Evolutionary conservation across 2,888 invertebrate genomes (phyloP), one percentile per base, ranked within the genome.

Genomic region (Cosmopolites sordidus): DNA sequence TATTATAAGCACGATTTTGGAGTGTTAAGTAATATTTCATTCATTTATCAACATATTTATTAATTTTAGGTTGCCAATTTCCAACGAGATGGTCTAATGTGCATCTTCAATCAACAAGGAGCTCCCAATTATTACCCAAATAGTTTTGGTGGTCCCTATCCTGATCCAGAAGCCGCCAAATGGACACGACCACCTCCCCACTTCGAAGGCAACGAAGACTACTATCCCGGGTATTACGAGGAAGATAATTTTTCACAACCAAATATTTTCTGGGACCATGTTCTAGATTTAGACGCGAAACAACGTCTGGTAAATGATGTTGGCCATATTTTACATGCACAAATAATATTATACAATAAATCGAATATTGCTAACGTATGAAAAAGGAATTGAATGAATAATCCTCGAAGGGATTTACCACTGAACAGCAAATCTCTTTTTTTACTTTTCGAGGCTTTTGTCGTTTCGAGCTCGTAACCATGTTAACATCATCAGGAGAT

Each of bases 101-200:
- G 80, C 38, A 79, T 83, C 27, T 82, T 81, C 62, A 93, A 92
- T 72, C 92, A 92, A 74, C 84, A 82, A 5, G 89, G 87, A 16
- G 86, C 88, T 1, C 95, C 96, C 2, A 96, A 95, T 74, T 97
- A 96, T 72, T 92, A 83, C 76, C 96, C 96, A 1, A 97, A 97
- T 76, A 92, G 92, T 54, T 97, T 95, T 76, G 79, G 82, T 54
- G 96, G 95, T 0, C 93, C 94, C 0, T 81, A 84, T 59, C 81
- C 82, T 54, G 80, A 82, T 62, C 80, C 83, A 0, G 27, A 50
- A 11, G 77, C 82, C 1, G 84, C 83, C 0, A 78, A 78, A 54
- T 77, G 78, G 50, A 67, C 82, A 40, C 73, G 79, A 38, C 78
- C 81, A 1, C 77, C 79, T 42, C 83, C 81, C 68, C 70, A 72